Conservation (phyloP, 2,113 vertebrate genomes). For the Perca fluviatilis region DNA sequence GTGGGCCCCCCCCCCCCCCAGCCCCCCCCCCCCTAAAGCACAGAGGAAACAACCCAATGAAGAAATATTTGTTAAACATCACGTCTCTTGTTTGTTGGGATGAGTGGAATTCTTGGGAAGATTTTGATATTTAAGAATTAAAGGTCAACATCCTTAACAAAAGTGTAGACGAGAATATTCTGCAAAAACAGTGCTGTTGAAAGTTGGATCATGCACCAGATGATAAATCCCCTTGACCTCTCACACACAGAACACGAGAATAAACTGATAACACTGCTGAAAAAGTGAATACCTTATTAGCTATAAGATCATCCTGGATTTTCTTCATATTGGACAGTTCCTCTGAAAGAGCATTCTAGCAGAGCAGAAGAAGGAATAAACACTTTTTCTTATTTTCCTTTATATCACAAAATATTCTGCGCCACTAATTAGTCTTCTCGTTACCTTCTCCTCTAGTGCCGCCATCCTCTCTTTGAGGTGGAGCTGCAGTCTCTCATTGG, state of each 20-base stretch:
- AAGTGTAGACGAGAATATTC: not conserved
- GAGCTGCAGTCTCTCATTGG: slow-evolving; percentile 93
- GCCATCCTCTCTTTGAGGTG: slow-evolving; percentile 96
- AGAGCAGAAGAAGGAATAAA: not conserved
- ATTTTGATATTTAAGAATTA: not conserved
- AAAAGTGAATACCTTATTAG: slow-evolving; percentile 87
- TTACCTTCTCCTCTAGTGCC: slow-evolving; percentile 93
- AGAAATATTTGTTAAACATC: slow-evolving; percentile 9
- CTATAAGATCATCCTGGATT: slow-evolving; percentile 92
- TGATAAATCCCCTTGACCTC: not conserved
- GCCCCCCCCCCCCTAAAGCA: too few species aligned
- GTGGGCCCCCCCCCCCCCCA: too few species aligned
- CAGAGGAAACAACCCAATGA: slow-evolving; percentile 1
- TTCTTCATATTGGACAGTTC: slow-evolving; percentile 96
- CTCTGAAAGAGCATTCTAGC: slow-evolving; percentile 92
- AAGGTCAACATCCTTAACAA: not conserved
- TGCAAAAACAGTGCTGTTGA: not conserved
- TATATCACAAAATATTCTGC: not conserved
- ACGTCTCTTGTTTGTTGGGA: not conserved
- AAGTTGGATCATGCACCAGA: not conserved
- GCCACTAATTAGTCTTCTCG: not conserved
- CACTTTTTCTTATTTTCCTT: not conserved
- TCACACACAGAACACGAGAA: not conserved
- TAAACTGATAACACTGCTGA: not conserved
- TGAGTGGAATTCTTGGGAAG: not conserved